phyloP scores from a whole-genome alignment of 2,113 vertebrate genomes.

The Sarotherodon lohbergeri region DNA sequence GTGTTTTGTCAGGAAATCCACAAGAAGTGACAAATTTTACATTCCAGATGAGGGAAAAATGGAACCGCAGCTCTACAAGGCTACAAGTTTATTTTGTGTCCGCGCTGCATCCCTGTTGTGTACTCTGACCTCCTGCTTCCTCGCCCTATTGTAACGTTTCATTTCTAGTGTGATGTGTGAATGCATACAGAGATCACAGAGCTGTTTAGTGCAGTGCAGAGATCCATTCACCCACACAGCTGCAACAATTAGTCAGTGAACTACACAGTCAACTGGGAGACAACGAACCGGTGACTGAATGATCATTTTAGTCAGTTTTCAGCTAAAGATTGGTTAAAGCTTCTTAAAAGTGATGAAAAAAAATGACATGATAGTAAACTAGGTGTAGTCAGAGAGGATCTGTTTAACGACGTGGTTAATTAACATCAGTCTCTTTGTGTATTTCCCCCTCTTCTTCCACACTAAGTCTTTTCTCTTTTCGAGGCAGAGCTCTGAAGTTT shows the following conservation, averaged over 20 bases:
- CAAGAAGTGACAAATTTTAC: not conserved
- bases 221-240: not conserved
- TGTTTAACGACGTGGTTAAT: not conserved
- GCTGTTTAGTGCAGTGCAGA: not conserved
- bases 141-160: not conserved
- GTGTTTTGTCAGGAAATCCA: not conserved
- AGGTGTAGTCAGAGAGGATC: not conserved
- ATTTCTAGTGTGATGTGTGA: not conserved
- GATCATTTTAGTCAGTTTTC: not conserved
- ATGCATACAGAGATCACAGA: not conserved
- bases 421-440: not conserved
- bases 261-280: fast-evolving
- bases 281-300: fast-evolving
- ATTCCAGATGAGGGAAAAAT: fast-evolving
- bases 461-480: not conserved
- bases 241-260: not conserved
- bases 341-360: not conserved
- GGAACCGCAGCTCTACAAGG: fast-evolving
- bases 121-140: not conserved
- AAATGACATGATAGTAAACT: not conserved
- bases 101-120: not conserved
- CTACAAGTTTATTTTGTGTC: not conserved
- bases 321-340: not conserved
- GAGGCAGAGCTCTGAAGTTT: not conserved
- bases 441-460: not conserved